Conservation (phyloP, 2,113 vertebrate species). For the Tapirus terrestris region DNA sequence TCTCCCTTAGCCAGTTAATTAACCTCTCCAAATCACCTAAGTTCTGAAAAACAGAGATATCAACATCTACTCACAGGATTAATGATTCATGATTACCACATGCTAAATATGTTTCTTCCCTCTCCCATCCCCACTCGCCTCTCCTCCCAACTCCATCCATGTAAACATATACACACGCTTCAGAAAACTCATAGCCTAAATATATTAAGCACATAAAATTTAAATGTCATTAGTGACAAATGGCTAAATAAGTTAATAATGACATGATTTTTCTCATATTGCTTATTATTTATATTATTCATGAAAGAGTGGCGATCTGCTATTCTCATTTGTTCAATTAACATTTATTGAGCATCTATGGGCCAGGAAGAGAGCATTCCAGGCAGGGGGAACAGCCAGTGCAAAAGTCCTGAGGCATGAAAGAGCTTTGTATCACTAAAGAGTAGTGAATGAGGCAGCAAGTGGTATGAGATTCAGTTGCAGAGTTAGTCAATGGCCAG, state of each 20-base stretch:
- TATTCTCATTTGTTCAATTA: background rate
- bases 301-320: background rate
- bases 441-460: background rate
- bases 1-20: background rate
- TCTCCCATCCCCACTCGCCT: background rate
- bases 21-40: background rate
- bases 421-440: background rate
- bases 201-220: background rate
- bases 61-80: background rate
- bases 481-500: background rate
- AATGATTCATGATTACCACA: background rate
- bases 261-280: background rate
- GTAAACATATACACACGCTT: background rate
- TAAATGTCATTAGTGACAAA: conserved; percentile 38
- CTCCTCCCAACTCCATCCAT: background rate
- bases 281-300: background rate
- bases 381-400: background rate
- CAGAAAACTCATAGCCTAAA: conserved; percentile 23
- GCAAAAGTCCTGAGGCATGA: background rate
- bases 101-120: background rate
- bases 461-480: background rate
- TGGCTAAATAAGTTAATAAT: conserved; percentile 13
- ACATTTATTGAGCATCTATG: background rate
- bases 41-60: background rate
- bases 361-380: background rate